phyloP scores from a whole-genome alignment of 2,113 vertebrate species.

The Paramisgurnus dabryanus region DNA sequence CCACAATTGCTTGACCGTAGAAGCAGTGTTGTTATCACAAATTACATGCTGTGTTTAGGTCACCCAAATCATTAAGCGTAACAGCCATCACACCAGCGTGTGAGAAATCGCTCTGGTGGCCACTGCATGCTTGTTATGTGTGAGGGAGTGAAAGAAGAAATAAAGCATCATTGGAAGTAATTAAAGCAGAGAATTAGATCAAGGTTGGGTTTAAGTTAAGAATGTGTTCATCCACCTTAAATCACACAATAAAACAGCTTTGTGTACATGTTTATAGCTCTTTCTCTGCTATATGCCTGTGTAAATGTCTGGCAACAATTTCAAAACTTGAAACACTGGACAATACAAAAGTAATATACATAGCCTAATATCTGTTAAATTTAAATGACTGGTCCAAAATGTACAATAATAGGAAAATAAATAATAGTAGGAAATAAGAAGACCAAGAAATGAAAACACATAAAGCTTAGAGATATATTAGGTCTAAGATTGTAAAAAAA shows the following conservation, averaged over 20 bases:
- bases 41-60: neutral
- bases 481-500: no score
- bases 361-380: no score
- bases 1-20: slow-evolving; percentile 20
- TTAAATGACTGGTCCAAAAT: slow-evolving; percentile 61
- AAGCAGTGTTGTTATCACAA: neutral
- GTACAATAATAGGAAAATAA: slow-evolving; percentile 47
- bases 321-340: neutral
- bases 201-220: slow-evolving; percentile 13
- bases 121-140: slow-evolving; percentile 39
- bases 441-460: neutral
- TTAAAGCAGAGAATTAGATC: slow-evolving; percentile 1
- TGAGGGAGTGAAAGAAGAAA: slow-evolving; percentile 39
- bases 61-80: slow-evolving; percentile 7
- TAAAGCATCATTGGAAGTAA: slow-evolving; percentile 26
- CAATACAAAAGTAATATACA: neutral
- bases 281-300: neutral
- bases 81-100: slow-evolving; percentile 38
- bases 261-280: neutral
- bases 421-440: neutral
- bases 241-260: neutral
- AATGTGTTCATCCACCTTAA: slow-evolving; percentile 1
- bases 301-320: slow-evolving; percentile 56
- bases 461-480: neutral
- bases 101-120: slow-evolving; percentile 28